Evolutionary conservation across 2,797 vertebrate species (phyloP), one percentile per base, ranked within the genome.

Genomic region (Darevskia nairensis): DNA sequence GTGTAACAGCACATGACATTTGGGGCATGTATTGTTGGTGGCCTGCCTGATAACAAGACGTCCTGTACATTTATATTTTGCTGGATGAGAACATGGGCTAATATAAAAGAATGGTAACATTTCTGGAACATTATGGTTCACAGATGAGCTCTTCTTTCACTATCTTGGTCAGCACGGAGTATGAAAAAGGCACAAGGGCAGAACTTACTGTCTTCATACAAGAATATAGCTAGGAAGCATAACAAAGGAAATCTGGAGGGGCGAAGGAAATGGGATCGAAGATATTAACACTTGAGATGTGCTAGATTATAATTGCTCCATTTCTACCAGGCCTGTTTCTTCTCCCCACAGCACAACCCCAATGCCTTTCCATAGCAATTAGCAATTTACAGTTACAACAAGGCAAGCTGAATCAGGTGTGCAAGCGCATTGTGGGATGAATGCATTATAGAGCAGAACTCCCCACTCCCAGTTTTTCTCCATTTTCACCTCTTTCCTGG

Each of bases 381-480:
- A 89, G 17, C 69, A 87, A 86, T 92, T 95, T 89, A 89, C 79
- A 87, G 85, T 84, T 90, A 78, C 44, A 44, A 79, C 27, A 80
- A 90, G 83, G 8, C 50, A 66, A 17, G 84, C 89, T 90, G 23
- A 7, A 84, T 3, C 3, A 88, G 68, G 86, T 78, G 9, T 64
- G 46, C 7, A 35, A 23, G 1, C 9, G 1, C 35, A 88, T 61
- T 82, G 71, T 0, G 0, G 72, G 90, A 91, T 87, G 27, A 86
- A 89, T 61, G 50, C 11, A 64, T 93, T 94, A 80, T 25, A 90
- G 80, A 91, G 86, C 90, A 95, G 86, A 93, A 72, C 21, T 68
- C 46, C 85, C 25, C 90, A 92, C 11, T 2, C n/a, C 86, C 21
- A 1, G 35, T 85, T 88, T 41, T 82, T 89, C 92, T 86, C 79